Evolutionary conservation across 2,797 vertebrate species (phyloP).

Genomic region (Myotis myotis): DNA sequence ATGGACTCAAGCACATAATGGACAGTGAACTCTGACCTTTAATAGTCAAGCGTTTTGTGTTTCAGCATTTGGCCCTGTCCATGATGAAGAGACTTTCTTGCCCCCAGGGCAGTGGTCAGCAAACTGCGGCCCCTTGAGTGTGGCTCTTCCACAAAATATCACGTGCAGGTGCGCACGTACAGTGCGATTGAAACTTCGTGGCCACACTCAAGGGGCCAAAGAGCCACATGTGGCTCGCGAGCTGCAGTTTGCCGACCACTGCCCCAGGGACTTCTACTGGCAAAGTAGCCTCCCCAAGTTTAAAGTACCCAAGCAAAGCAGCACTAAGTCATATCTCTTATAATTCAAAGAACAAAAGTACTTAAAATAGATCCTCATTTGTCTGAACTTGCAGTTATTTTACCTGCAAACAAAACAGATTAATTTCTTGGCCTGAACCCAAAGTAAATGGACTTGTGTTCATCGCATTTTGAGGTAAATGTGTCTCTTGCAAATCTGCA

Average conservation of each 20-base stretch:
- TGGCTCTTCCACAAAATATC: no score
- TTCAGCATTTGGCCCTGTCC: not conserved
- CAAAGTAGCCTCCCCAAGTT: not conserved
- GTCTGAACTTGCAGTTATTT: conserved; percentile 28
- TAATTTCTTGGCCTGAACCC: conserved; percentile 56
- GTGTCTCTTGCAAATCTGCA: not conserved
- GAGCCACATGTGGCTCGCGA: no score
- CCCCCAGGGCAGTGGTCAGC: no score
- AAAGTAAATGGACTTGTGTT: conserved; percentile 54
- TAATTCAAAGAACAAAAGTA: conserved; percentile 19
- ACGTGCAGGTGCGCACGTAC: no score
- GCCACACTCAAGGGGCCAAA: no score
- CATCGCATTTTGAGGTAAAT: conserved; percentile 21
- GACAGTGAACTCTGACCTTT: not conserved
- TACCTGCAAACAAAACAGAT: conserved; percentile 23
- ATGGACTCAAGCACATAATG: not conserved
- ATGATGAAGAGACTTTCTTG: not conserved
- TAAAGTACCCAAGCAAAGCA: not conserved
- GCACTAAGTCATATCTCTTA: not conserved
- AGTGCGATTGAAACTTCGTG: no score
- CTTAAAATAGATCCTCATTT: conserved; percentile 42
- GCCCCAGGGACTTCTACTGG: not conserved
- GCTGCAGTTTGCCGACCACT: no score
- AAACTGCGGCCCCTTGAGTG: no score
- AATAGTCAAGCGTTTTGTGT: not conserved